Base-by-base conservation (phyloP, 2,797 vertebrate species). In the Sorex maritimensis region DNA sequence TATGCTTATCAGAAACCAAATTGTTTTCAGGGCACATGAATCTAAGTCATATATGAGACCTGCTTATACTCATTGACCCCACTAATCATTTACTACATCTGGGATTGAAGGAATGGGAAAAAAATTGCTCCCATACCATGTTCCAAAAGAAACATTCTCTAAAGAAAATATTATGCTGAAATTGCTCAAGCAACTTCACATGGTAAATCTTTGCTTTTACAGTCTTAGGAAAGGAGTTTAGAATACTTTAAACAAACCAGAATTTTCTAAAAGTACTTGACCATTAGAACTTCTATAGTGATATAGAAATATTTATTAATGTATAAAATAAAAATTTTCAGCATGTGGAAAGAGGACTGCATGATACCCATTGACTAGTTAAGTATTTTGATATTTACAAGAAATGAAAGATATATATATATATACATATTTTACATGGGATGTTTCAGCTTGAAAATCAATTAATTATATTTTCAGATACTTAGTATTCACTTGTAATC, bases 121-220 rank as follows among this genome's bases (percentile, higher is more conserved):
- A 61, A 61, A 21, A 61, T 23, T 90, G 44, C 88, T 91, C 82
- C n/a, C 23, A 91, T 90, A 67, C 13, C 30, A 4, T 65, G 38
- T 90, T 92, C 41, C 81, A 87, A 86, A 92, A 78, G 67, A 85
- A 91, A 90, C 28, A 72, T 85, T 7, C 58, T 1, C 44, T 61
- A 85, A 61, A 90, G 23, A 34, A 30, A 69, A 71, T 34, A 81
- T 23, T 30, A 1, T 26, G 12, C 3, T 15, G 44, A 88, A 86
- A 69, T 85, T 55, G 2, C 5, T 15, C 2, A 12, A 61, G 13
- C 1, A 23, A 12, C n/a, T 1, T 63, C 6, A 24, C 11, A 24
- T 24, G 17, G 41, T 75, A 26, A 6, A 17, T 23, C 17, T 90
- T 89, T 85, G 71, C 12, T 81, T 13, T 30, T 30, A 28, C 0